phyloP scores from a whole-genome alignment of 35 echinoderm and acorn worm genomes.

The Lytechinus pictus region DNA sequence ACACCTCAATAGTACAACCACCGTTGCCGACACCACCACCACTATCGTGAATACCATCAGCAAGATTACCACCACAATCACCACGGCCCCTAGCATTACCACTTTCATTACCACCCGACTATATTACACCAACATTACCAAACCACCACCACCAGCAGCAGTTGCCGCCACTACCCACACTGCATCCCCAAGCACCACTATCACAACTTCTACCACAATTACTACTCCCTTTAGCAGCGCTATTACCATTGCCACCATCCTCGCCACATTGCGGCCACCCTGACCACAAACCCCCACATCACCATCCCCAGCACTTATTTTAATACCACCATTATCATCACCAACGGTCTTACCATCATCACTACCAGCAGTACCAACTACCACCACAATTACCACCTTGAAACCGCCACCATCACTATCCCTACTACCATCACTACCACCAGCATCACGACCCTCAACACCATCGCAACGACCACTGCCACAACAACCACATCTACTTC shows the following conservation, averaged over 20 bases:
- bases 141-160: too few relatives aligned
- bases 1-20: too few relatives aligned
- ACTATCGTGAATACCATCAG: too few relatives aligned
- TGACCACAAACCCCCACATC: neutral
- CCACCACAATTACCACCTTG: neutral
- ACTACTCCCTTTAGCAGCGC: neutral
- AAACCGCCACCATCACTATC: neutral
- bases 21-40: too few relatives aligned
- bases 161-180: neutral
- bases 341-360: neutral
- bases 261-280: neutral
- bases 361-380: neutral
- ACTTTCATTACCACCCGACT: too few relatives aligned
- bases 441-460: neutral
- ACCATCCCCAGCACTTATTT: neutral
- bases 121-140: too few relatives aligned
- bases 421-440: conserved; percentile 20
- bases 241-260: neutral
- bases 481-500: neutral
- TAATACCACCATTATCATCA: neutral
- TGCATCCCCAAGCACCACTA: neutral
- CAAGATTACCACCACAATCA: too few relatives aligned
- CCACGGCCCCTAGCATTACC: too few relatives aligned
- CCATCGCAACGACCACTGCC: neutral
- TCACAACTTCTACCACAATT: neutral